A percentile compares a stretch with the other conserved stretches of the same genome.
These are phyloP conservation scores for Gastrophryne carolinensis DNA, from an alignment of 2,797 vertebrate species.

Conservation along the genomic window DNA sequence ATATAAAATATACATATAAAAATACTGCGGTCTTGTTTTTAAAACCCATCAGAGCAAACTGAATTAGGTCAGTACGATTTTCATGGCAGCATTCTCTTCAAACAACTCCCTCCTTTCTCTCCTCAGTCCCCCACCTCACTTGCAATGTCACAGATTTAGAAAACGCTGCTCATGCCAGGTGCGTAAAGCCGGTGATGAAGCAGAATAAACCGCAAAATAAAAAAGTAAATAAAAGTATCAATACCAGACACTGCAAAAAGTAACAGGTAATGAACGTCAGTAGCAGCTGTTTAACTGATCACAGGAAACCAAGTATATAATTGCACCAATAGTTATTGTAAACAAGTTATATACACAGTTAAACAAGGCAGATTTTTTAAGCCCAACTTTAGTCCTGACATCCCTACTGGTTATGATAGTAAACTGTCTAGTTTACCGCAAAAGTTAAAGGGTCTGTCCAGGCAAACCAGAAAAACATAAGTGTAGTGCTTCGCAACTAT, in stretches of 20 bases:
- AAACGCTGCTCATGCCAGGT: slow-evolving; percentile 30
- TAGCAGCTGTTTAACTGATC: background rate
- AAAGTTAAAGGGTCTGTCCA: too few species aligned
- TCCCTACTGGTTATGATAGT: too few species aligned
- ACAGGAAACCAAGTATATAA: background rate
- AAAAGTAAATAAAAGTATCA: too few species aligned
- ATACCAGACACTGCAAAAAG: background rate
- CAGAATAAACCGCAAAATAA: slow-evolving; percentile 2
- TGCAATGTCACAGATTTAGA: slow-evolving; percentile 43
- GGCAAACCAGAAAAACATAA: too few species aligned
- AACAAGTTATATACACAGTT: background rate
- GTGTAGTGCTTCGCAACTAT: too few species aligned
- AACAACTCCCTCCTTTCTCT: slow-evolving; percentile 30
- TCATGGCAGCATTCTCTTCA: slow-evolving; percentile 44
- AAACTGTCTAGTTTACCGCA: too few species aligned
- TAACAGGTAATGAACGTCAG: background rate
- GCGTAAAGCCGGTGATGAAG: slow-evolving; percentile 16
- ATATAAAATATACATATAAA: slow-evolving; percentile 49
- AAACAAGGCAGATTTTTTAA: too few species aligned
- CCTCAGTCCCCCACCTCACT: slow-evolving; percentile 24
- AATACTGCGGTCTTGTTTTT: slow-evolving; percentile 50
- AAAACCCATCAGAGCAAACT: slow-evolving; percentile 42
- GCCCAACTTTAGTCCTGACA: too few species aligned
- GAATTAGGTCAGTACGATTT: slow-evolving; percentile 48
- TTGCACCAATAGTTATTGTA: background rate